Percentiles rank a stretch among this genome's conserved stretches.
These are phyloP conservation scores for Podilymbus podiceps DNA, from an alignment of 2,113 vertebrate genomes.

Conservation along the genomic window DNA sequence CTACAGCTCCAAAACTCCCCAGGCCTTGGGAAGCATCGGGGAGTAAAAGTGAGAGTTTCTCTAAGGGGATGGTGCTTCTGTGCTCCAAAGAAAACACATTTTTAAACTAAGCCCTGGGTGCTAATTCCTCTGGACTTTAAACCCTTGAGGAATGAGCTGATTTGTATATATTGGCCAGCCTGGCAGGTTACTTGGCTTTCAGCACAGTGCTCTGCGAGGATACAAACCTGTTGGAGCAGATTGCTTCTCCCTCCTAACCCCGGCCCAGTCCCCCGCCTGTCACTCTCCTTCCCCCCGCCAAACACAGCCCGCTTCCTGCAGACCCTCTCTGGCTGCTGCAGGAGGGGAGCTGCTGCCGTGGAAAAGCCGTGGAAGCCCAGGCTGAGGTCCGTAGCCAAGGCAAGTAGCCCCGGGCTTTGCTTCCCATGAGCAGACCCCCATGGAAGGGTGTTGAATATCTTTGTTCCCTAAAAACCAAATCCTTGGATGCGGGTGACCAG, in stretches of 20 bases:
- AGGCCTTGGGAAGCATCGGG: background rate
- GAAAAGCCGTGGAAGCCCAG: background rate
- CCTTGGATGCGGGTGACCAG: background rate
- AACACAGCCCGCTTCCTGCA: background rate
- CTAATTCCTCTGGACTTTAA: slow-evolving; percentile 46
- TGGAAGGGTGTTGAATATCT: fast-evolving
- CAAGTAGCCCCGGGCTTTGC: background rate
- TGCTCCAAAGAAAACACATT: slow-evolving; percentile 46
- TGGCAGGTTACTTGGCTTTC: slow-evolving; percentile 16
- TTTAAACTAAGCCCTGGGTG: slow-evolving; percentile 27
- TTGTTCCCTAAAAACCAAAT: background rate
- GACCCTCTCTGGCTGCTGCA: background rate
- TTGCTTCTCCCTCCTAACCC: background rate
- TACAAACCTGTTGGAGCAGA: background rate
- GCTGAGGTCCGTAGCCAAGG: fast-evolving
- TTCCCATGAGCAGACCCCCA: background rate
- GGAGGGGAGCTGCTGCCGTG: background rate
- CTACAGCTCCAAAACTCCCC: background rate
- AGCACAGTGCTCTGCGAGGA: background rate
- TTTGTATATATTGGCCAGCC: slow-evolving; percentile 32
- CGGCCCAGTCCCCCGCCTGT: background rate
- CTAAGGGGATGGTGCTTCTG: background rate
- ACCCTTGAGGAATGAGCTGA: slow-evolving; percentile 36
- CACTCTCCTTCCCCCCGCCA: background rate
- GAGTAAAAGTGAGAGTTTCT: background rate